phyloP scores from a whole-genome alignment of 2,113 vertebrate genomes.

The Grantiella picta region DNA sequence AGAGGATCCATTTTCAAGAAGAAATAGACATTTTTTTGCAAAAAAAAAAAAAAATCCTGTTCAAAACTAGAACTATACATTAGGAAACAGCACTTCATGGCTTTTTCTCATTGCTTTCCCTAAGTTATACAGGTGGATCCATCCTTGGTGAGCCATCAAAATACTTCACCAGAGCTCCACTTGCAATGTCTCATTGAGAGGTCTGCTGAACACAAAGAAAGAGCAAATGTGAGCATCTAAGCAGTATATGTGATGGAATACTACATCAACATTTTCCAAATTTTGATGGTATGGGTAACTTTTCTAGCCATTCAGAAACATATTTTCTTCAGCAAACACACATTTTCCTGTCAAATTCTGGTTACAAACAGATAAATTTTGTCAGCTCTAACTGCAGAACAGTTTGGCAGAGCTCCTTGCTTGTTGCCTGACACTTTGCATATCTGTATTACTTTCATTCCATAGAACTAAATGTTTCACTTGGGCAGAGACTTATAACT shows the following conservation, averaged over 20 bases:
- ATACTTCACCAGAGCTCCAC: neutral
- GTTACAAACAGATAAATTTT: neutral
- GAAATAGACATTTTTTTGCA: neutral
- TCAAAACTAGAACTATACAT: neutral
- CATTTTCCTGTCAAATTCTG: slow-evolving; percentile 8
- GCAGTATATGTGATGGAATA: neutral
- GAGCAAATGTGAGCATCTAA: neutral
- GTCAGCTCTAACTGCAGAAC: neutral
- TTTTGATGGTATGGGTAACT: neutral
- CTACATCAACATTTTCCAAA: neutral
- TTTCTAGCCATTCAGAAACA: neutral
- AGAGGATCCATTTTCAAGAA: neutral
- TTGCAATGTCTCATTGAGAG: neutral
- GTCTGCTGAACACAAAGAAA: neutral
- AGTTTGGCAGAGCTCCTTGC: neutral
- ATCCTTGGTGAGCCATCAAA: neutral
- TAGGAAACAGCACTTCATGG: neutral
- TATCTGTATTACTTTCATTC: neutral
- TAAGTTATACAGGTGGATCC: neutral
- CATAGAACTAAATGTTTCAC: neutral
- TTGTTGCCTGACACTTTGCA: neutral
- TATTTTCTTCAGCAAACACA: neutral
- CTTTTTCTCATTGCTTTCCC: neutral
- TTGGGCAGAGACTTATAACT: neutral
- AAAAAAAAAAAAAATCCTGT: neutral